phyloP scores from a whole-genome alignment of 2,113 vertebrate species.

The Calidris pygmaea region DNA sequence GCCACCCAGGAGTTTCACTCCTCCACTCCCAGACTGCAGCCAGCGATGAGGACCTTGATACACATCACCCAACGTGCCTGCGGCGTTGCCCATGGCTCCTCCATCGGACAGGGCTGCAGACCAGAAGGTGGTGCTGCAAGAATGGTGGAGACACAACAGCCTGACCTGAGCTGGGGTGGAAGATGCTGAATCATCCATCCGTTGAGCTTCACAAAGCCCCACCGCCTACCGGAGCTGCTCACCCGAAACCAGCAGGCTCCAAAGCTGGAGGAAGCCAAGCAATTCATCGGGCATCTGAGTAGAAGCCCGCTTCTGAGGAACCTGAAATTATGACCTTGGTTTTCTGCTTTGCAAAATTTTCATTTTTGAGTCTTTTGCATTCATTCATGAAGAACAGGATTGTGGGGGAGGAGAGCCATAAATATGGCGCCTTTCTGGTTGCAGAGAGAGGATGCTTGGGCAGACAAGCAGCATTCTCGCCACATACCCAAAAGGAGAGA shows the following conservation, averaged over 20 bases:
- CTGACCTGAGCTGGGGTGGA: background rate
- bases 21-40: background rate
- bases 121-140: background rate
- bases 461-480: background rate
- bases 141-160: background rate
- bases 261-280: background rate
- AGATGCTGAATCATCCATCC: conserved; percentile 30
- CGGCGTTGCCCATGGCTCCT: accelerated
- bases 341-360: background rate
- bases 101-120: background rate
- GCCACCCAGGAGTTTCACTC: background rate
- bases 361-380: background rate
- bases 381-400: background rate
- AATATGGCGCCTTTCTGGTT: background rate
- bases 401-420: background rate
- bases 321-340: accelerated
- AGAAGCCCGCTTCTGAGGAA: background rate
- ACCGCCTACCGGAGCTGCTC: background rate
- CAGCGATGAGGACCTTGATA: accelerated
- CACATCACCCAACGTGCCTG: accelerated
- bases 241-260: background rate
- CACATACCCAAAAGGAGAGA: background rate
- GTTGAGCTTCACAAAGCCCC: background rate
- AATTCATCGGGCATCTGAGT: background rate
- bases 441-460: background rate